A percentile compares a stretch with the other conserved stretches of the same genome.
These are phyloP conservation scores for Ganaspis brasiliensis DNA, from an alignment of 2,888 invertebrate species.

Conservation along the genomic window DNA sequence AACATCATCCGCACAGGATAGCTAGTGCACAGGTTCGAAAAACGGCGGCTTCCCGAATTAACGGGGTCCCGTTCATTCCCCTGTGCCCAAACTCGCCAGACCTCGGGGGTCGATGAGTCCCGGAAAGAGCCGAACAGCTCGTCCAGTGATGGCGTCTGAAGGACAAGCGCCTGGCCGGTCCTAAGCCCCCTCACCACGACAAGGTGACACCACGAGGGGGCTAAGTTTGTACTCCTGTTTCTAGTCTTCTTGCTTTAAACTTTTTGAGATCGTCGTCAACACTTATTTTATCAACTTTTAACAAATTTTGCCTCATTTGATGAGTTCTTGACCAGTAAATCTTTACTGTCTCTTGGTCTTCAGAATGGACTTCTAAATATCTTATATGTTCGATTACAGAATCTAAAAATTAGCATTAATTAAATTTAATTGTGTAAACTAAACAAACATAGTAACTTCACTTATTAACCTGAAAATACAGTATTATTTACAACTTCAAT, in stretches of 20 bases:
- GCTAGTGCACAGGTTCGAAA: no score
- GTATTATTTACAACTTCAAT: background rate
- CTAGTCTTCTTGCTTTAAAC: conserved; percentile 13
- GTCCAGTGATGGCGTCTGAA: no score
- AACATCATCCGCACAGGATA: no score
- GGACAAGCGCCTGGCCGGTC: no score
- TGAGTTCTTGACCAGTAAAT: background rate
- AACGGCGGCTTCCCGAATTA: no score
- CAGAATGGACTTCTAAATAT: background rate
- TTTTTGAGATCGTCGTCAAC: background rate
- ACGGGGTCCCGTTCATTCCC: no score
- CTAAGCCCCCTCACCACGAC: no score
- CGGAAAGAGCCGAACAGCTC: no score
- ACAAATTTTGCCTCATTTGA: background rate
- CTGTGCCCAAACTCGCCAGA: no score
- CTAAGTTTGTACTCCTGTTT: no score
- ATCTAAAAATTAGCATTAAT: conserved; percentile 11
- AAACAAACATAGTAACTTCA: background rate
- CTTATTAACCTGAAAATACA: background rate
- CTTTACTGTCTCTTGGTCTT: background rate
- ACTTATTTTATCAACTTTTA: conserved; percentile 17
- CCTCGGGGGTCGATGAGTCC: no score
- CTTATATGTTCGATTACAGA: background rate
- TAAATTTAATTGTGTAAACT: background rate
- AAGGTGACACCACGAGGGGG: no score